Percentiles rank a stretch among this genome's conserved stretches.
Conservation (phyloP, 2,113 vertebrate species). For the Clarias batrachus region DNA sequence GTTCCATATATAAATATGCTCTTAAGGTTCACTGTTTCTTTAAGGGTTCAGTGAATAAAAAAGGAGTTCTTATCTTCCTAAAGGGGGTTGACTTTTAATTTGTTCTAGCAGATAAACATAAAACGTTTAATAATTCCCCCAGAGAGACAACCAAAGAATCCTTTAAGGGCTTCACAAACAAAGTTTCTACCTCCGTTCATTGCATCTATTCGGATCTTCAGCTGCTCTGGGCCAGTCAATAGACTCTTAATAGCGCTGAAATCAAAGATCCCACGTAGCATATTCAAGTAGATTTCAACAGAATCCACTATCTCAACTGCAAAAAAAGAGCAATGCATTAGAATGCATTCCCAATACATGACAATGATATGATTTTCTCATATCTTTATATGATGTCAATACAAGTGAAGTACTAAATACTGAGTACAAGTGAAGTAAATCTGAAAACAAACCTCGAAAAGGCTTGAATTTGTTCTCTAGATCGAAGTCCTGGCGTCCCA, state of each 20-base stretch:
- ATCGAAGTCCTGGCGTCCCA: slow-evolving; percentile 97
- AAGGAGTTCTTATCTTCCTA: neutral
- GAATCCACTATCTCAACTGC: slow-evolving; percentile 97
- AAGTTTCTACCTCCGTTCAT: slow-evolving; percentile 88
- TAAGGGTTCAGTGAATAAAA: neutral
- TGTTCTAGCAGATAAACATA: neutral
- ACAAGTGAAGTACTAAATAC: too few species aligned
- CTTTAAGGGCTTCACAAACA: neutral
- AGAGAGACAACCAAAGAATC: neutral
- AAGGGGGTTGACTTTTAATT: neutral
- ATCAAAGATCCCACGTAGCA: slow-evolving; percentile 91
- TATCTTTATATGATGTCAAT: neutral
- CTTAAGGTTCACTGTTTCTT: neutral
- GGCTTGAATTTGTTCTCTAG: slow-evolving; percentile 99
- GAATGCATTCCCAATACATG: neutral
- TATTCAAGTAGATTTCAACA: slow-evolving; percentile 93
- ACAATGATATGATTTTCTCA: neutral
- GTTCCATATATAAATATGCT: neutral
- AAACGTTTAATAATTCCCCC: neutral
- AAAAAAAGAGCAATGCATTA: slow-evolving; percentile 41
- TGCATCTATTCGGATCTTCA: slow-evolving; percentile 93
- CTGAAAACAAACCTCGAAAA: slow-evolving; percentile 85
- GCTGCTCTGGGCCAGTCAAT: slow-evolving; percentile 86
- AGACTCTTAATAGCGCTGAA: slow-evolving; percentile 88
- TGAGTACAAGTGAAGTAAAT: neutral